These are phyloP conservation scores for Allobates femoralis DNA, from an alignment of 2,797 vertebrate genomes.

Conservation along the genomic window DNA sequence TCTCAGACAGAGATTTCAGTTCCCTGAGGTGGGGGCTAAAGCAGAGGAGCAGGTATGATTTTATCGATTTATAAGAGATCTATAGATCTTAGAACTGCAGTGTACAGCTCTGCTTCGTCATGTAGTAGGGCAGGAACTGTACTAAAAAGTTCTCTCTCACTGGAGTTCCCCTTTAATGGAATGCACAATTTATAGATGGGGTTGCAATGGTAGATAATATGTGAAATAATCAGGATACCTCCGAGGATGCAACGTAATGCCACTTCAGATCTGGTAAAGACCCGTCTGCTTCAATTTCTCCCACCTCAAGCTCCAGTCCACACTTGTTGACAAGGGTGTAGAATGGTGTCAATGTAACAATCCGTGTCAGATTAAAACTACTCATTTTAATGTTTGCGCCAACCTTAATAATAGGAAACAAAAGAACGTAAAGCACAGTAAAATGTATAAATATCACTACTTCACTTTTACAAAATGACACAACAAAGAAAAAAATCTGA, in stretches of 20 bases:
- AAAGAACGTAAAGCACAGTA: background rate
- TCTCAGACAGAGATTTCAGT: too few species aligned
- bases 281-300: constrained; percentile 80
- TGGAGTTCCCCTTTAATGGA: too few species aligned
- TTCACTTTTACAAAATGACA: background rate
- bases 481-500: background rate
- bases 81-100: too few species aligned
- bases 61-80: too few species aligned
- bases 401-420: constrained; percentile 76
- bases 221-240: constrained; percentile 76
- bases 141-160: too few species aligned
- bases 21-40: too few species aligned
- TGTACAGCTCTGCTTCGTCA: too few species aligned
- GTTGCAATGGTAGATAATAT: background rate
- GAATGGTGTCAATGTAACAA: constrained; percentile 94
- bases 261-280: constrained; percentile 79
- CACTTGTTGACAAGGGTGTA: constrained; percentile 93
- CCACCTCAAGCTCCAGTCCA: constrained; percentile 92
- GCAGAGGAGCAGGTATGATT: too few species aligned
- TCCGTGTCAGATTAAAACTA: constrained; percentile 91
- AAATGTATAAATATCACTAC: background rate
- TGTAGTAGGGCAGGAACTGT: too few species aligned
- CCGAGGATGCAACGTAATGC: constrained; percentile 87
- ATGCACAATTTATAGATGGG: background rate
- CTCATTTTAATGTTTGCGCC: constrained; percentile 96